Evolutionary conservation across 1,140 invertebrate species (phyloP), one percentile per base, ranked within the genome.

Genomic region (Chrysomallon squamiferum): DNA sequence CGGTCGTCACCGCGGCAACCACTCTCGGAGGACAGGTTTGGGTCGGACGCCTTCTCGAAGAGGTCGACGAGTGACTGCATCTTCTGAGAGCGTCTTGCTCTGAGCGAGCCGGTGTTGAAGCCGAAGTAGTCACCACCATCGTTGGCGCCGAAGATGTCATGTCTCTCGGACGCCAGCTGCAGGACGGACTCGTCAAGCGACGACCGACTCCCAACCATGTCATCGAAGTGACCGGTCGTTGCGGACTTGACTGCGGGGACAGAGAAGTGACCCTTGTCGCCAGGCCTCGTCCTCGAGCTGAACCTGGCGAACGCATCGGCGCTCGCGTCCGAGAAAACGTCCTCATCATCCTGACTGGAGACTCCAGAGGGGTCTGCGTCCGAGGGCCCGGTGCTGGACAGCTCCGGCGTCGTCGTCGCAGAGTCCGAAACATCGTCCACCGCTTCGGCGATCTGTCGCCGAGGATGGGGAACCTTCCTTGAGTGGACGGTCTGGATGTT

Each of bases 151-250:
- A 80, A 74, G n/a, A 72, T 68, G 50, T 75, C 74, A 64, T 79
- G 75, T 0, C 74, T 62, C 45, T 72, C 72, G 0, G 77, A 71
- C 11, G 71, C 74, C 35, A 78, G 65, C 65, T 78, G 73, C 60
- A 82, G 59, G 9, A 75, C 59, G 20, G 75, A 77, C 32, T 81
- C 77, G 59, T 82, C 80, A 15, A 78, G 57, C 3, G 79, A 80
- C 20, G 74, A 74, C 27, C 78, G 57, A 63, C 74, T 76, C 45
- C 68, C 67, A 25, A 69, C 59, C 65, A 70, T 66, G 54, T 66
- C 64, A 32, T 62, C 54, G 56, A 65, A 60, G 29, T 30, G 59
- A 7, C 35, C 57, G 43, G 45, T 22, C 50, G 50, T 32, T 45
- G 13, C 41, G 41, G 22, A 22, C 20, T 27, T 61, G 9, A 22